Conservation (phyloP, 2,888 invertebrate species). For the Eristalis tenax region DNA sequence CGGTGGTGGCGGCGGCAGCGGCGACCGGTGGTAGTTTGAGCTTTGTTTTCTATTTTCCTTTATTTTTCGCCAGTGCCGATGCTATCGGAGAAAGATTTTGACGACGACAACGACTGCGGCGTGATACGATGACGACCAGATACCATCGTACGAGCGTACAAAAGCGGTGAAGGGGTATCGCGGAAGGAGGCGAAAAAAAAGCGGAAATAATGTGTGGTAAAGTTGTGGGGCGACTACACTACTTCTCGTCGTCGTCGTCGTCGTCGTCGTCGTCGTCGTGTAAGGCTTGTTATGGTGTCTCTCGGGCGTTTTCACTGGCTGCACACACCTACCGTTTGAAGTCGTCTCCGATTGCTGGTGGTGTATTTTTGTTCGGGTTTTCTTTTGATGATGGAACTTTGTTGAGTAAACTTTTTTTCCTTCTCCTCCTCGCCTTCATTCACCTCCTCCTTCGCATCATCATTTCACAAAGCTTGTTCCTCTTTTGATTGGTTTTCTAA, state of each 20-base stretch:
- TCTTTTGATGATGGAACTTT: constrained; percentile 44
- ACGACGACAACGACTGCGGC: not conserved
- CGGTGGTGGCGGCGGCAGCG: not conserved
- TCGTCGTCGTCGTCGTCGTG: not conserved
- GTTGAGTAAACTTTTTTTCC: constrained; percentile 34
- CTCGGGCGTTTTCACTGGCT: constrained; percentile 43
- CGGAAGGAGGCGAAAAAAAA: not conserved
- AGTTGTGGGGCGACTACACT: constrained; percentile 5
- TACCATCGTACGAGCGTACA: too few relatives aligned
- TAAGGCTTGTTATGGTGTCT: constrained; percentile 20
- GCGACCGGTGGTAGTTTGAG: constrained; percentile 1
- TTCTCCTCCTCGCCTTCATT: not conserved
- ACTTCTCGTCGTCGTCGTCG: not conserved
- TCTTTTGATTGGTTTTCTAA: constrained; percentile 41
- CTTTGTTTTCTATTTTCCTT: constrained; percentile 6
- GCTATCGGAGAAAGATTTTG: constrained; percentile 21
- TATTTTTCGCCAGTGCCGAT: not conserved
- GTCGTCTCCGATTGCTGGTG: constrained; percentile 1
- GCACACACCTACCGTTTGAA: constrained; percentile 19
- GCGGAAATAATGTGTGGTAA: constrained; percentile 35
- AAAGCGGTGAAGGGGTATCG: not conserved
- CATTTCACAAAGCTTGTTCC: not conserved
- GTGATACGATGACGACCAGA: not conserved
- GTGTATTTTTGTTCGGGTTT: constrained; percentile 16
- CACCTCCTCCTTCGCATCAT: not conserved